Base-by-base conservation (phyloP, 64 coral and sea anemone genomes). In the Porites lutea region DNA sequence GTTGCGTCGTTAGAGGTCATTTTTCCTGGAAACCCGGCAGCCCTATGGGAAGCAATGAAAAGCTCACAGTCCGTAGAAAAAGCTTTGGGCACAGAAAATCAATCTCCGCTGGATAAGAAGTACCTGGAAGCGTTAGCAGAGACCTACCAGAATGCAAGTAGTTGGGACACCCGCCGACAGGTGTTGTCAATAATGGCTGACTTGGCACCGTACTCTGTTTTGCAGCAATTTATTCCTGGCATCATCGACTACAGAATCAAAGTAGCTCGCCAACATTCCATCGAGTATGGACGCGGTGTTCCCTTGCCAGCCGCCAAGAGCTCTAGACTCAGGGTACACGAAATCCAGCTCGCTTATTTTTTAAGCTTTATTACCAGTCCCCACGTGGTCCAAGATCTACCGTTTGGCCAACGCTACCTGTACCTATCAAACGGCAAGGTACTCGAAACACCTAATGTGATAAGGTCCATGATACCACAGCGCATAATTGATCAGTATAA, bases 181-280 rank as follows among this genome's bases (percentile, higher is more conserved):
- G 66, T n/a, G n/a, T n/a, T 84, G 4, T 84, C 81, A 20, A 66
- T 84, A 65, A 64, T 84, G 81, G 81, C 81, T 65, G 81, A 84
- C 63, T 65, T 59, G 58, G 5, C 81, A 59, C 59, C 63, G 61
- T 57, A 4, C n/a, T n/a, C 20, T 43, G 15, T 52, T 47, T 45
- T 84, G 21, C 81, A 43, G 66, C 22, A 22, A 64, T 66, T 84
- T 45, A 45, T 84, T 16, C 52, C 81, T 46, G 81, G 81, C 22
- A 23, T 84, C n/a, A 64, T 20, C 12, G 81, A 84, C 58, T 60
- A 60, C 58, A 60, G 58, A 60, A 60, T 60, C 58, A 60, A 60
- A 60, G 58, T 60, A 60, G 58, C 58, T 60, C 58, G 58, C 58
- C 58, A 60, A 60, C 58, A 60, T 60, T 60, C 58, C 58, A 60